Evolutionary conservation across 2,113 vertebrate genomes (phyloP), one percentile per base, ranked within the genome.

Genomic region (Egretta garzetta): DNA sequence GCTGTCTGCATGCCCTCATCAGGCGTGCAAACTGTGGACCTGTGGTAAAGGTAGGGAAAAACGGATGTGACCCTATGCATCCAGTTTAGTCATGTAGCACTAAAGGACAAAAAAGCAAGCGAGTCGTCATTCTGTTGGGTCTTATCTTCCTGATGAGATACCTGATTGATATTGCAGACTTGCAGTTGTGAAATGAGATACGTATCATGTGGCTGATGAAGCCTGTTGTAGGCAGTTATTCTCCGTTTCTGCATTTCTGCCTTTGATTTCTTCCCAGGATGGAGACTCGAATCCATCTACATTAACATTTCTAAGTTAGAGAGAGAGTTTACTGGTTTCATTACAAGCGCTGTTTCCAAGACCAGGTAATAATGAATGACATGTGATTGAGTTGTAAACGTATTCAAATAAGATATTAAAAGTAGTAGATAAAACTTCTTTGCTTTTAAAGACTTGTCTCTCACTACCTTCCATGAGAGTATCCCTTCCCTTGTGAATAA

Each of bases 41-140:
- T 0, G 0, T 56, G 66, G 32, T 47, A 91, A 81, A 93, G 84
- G 66, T 28, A 32, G 55, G 50, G 49, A 39, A 73, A 72, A 85
- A 21, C 37, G 45, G 60, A 45, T 27, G 37, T 2, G 6, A 32
- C 55, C 22, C 55, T 66, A 8, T 5, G 6, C 0, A 0, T 67
- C 1, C 1, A 7, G 1, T 85, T 91, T 10, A 66, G 26, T 62
- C 50, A 50, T 21, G 37, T 45, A 75, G 30, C 32, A 33, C 37
- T 68, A 8, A 93, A 75, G 41, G n/a, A 53, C 0, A 4, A 33
- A 56, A 74, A 83, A 50, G 16, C 72, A 66, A 58, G 11, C 39
- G 20, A 80, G 23, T 58, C 2, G 1, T 70, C 19, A 8, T 80
- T 60, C 33, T 76, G 15, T 27, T 89, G 50, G 18, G 8, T 50